phyloP scores from a whole-genome alignment of 2,888 invertebrate species.

The Lochmaea capreae region DNA sequence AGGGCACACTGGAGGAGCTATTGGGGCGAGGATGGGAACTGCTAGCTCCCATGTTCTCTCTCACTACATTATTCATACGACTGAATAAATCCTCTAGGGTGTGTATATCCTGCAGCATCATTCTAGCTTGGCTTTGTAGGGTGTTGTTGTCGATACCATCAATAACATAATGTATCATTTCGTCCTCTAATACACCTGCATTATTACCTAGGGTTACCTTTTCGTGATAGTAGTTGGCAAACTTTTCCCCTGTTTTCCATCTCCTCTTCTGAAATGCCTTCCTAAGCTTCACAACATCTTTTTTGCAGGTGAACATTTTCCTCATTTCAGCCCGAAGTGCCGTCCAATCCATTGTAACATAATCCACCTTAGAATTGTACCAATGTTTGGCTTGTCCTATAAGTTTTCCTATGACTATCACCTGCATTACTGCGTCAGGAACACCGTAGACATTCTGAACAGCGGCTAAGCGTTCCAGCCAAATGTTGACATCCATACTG shows the following conservation, averaged over 20 bases:
- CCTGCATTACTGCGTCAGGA: constrained; percentile 5
- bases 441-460: not conserved
- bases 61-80: constrained; percentile 14
- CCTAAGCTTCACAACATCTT: too few relatives aligned
- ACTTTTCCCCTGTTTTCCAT: not conserved
- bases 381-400: not conserved
- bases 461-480: not conserved
- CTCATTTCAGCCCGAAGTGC: too few relatives aligned
- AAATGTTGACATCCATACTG: not conserved
- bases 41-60: not conserved
- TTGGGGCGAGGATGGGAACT: too few relatives aligned
- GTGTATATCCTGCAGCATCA: constrained; percentile 16
- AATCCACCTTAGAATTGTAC: too few relatives aligned
- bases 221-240: not conserved
- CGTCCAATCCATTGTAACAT: too few relatives aligned
- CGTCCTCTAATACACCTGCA: not conserved
- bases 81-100: constrained; percentile 9
- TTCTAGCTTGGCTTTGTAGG: constrained; percentile 7
- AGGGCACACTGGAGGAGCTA: too few relatives aligned
- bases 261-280: too few relatives aligned
- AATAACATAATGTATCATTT: constrained; percentile 7
- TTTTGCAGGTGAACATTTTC: too few relatives aligned
- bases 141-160: constrained; percentile 6
- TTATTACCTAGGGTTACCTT: not conserved
- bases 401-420: constrained; percentile 3